Base-by-base conservation (phyloP, 2,888 invertebrate genomes). In the Ennomos quercinarius region DNA sequence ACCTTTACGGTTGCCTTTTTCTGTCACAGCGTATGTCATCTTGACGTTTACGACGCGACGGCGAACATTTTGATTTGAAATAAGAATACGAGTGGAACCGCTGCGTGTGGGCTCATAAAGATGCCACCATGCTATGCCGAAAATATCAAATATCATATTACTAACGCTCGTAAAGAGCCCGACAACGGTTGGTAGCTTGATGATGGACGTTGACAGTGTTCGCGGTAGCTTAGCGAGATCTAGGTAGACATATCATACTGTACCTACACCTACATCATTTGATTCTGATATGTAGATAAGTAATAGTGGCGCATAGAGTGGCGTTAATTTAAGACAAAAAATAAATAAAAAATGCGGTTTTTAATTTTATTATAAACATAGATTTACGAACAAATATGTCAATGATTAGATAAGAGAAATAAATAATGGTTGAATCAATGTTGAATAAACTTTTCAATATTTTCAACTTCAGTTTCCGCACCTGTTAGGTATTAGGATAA, bases 11-110 rank as follows among this genome's bases (percentile, higher is more conserved):
- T 35, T 44, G 38, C 48, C 51, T 58, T 61, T 61, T 63, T 34
- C 45, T 52, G 58, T 58, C 58, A 66, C 60, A n/a, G n/a, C n/a
- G n/a, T n/a, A 78, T 77, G 80, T 86, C 85, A 84, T 72, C 70
- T 80, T 76, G 87, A 86, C 86, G 72, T 89, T 90, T 89, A 88
- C 80, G 87, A 88, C 74, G 70, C 80, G 87, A 88, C 74, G 70
- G 63, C 73, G 73, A 77, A 81, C 77, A 78, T 17, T 86, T 83
- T 78, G 76, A 83, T 86, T 83, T 78, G 76, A 83, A 86, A 84
- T 83, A 81, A 83, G 81, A 84, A 82, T 73, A 81, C 76, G 72
- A 78, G 76, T 60, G 68, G 34, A 73, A 76, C 72, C 65, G 68
- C 81, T 78, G 80, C 86, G 90, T 89, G 89, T 87, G 90, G 89